phyloP scores from a whole-genome alignment of 2,113 vertebrate genomes.

The Sturnus vulgaris region DNA sequence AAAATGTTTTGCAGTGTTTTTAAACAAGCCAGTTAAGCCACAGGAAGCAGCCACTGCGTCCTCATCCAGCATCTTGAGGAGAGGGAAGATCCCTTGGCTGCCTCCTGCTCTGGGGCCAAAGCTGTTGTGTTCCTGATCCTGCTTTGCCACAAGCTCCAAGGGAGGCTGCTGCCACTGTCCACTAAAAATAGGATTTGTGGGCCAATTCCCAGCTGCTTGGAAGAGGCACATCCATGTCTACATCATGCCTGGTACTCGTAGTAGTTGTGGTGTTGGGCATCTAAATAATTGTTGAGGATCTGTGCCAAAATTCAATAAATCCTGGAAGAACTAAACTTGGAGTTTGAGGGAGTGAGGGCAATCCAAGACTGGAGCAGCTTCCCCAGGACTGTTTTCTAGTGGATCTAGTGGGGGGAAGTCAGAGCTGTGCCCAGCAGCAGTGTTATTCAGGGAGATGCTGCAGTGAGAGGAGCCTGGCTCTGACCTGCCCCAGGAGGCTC shows the following conservation, averaged over 20 bases:
- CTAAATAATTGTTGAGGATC: neutral
- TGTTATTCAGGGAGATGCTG: accelerated
- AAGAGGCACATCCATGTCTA: accelerated
- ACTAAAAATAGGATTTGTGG: neutral
- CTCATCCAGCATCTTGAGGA: neutral
- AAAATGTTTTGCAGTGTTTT: conserved; percentile 20
- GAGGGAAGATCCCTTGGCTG: neutral
- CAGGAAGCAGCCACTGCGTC: neutral
- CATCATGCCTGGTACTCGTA: neutral
- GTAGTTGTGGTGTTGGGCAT: too few relatives aligned
- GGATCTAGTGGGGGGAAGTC: neutral
- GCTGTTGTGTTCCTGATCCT: neutral
- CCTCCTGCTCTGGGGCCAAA: neutral
- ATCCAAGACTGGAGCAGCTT: neutral
- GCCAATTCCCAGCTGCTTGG: neutral
- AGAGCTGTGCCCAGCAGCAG: neutral
- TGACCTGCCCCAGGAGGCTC: neutral
- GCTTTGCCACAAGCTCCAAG: accelerated
- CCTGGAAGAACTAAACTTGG: neutral
- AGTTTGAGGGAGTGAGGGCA: accelerated
- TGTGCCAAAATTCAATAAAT: accelerated
- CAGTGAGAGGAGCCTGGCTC: neutral
- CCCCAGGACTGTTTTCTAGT: neutral
- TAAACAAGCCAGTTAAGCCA: neutral
- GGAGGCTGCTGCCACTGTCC: neutral